These are phyloP conservation scores for Acanthosepion lycidas DNA, from an alignment of 2,888 invertebrate genomes.

Conservation along the genomic window DNA sequence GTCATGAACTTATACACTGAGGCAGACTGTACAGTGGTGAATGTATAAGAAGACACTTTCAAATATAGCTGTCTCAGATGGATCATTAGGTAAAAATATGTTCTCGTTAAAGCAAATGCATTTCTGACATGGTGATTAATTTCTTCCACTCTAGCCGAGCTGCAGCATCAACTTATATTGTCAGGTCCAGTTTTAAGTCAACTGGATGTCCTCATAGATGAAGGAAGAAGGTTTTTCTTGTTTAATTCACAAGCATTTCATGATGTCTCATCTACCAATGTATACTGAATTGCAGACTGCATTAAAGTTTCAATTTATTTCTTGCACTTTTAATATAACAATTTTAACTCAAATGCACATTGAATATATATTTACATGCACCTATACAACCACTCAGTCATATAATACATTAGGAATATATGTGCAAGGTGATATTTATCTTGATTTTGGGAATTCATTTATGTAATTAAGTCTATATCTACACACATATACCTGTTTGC, in stretches of 20 bases:
- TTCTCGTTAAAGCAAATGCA: not conserved
- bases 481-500: no score
- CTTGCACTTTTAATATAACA: no score
- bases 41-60: not conserved
- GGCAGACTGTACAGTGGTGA: not conserved
- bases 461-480: no score
- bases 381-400: no score
- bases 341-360: no score
- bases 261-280: not conserved
- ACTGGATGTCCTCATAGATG: not conserved
- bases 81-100: constrained; percentile 33
- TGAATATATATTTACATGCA: no score
- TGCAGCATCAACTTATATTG: not conserved
- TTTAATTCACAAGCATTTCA: not conserved
- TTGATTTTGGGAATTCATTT: no score
- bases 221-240: not conserved
- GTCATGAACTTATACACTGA: not conserved
- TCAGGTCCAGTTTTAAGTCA: not conserved
- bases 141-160: not conserved
- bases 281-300: no score
- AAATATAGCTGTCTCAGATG: not conserved
- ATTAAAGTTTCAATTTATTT: no score
- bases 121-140: not conserved
- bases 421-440: no score
- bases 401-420: no score